phyloP scores from a whole-genome alignment of 2,888 invertebrate genomes.

The Nycteola revayana region DNA sequence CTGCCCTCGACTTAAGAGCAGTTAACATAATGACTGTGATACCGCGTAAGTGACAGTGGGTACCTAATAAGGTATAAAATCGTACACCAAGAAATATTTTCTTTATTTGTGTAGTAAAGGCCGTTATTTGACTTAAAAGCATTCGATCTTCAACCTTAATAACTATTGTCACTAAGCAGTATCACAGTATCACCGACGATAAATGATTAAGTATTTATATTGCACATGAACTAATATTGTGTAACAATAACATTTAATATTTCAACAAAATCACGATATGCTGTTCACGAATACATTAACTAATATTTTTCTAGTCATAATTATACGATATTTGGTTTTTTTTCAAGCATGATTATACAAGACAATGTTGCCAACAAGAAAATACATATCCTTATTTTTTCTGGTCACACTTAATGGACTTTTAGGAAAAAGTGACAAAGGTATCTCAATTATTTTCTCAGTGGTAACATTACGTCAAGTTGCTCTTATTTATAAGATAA shows the following conservation, averaged over 20 bases:
- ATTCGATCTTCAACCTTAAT: no score
- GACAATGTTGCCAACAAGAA: constrained; percentile 26
- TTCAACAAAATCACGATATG: constrained; percentile 47
- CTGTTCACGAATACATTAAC: constrained; percentile 32
- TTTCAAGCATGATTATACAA: constrained; percentile 38
- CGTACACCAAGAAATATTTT: no score
- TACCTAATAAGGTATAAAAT: no score
- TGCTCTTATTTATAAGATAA: constrained; percentile 14
- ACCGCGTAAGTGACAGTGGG: no score
- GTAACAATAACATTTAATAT: constrained; percentile 7
- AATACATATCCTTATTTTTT: no score
- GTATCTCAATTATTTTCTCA: constrained; percentile 10
- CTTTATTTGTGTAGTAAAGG: no score
- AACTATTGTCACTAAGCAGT: no score
- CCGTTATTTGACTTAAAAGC: no score
- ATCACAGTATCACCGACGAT: background rate
- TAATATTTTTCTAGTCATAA: constrained; percentile 35
- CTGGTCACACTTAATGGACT: no score
- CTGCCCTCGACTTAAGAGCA: no score
- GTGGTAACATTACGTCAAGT: constrained; percentile 21
- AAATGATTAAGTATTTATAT: constrained; percentile 1
- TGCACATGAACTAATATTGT: constrained; percentile 12
- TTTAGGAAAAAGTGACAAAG: no score
- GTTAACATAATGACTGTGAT: no score
- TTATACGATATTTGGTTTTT: constrained; percentile 23